Conservation (phyloP, 2,888 invertebrate species). For the Abrostola tripartita region DNA sequence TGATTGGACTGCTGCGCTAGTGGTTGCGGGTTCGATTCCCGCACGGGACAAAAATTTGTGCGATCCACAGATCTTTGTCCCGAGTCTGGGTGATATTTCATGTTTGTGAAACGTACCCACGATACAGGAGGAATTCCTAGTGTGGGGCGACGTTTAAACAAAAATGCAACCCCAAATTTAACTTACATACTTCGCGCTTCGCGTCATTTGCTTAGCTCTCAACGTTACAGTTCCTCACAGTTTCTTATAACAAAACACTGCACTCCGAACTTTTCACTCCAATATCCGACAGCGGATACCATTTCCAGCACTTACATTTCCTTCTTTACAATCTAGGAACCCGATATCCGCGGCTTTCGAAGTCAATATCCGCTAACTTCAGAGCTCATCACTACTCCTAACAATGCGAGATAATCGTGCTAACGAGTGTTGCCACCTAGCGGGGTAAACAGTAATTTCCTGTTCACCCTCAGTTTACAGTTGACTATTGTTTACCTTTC, state of each 20-base stretch:
- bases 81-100: too few relatives aligned
- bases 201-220: too few relatives aligned
- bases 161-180: too few relatives aligned
- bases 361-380: constrained; percentile 12
- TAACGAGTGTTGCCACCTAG: constrained; percentile 45
- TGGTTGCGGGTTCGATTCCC: too few relatives aligned
- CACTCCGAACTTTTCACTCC: neutral
- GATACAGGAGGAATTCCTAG: too few relatives aligned
- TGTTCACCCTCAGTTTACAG: constrained; percentile 17
- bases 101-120: too few relatives aligned
- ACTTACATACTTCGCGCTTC: too few relatives aligned
- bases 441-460: constrained; percentile 37
- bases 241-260: neutral
- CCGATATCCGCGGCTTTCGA: constrained; percentile 35
- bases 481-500: constrained; percentile 29
- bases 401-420: constrained; percentile 46
- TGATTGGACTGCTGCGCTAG: too few relatives aligned
- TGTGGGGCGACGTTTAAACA: too few relatives aligned
- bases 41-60: too few relatives aligned
- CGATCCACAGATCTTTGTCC: too few relatives aligned
- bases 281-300: constrained; percentile 35
- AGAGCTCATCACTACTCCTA: constrained; percentile 37
- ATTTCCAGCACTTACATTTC: constrained; percentile 11
- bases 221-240: too few relatives aligned
- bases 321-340: constrained; percentile 12